Percentiles rank a stretch among this genome's conserved stretches.
phyloP scores from a whole-genome alignment of 2,888 invertebrate genomes.

The Archips xylosteana region DNA sequence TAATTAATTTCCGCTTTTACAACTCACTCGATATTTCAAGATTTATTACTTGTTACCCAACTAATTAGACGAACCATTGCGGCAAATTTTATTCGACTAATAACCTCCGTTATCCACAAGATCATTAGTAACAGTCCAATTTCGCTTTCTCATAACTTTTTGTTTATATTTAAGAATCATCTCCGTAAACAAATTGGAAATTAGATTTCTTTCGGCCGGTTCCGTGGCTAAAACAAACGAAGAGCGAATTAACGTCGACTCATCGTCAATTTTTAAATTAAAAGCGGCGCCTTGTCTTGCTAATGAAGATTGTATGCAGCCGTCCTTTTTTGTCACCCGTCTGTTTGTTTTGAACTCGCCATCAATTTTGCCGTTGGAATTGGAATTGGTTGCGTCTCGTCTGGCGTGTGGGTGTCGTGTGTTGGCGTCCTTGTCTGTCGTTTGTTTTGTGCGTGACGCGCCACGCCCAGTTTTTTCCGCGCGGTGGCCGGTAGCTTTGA shows the following conservation, averaged over 20 bases:
- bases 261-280: slow-evolving; percentile 75
- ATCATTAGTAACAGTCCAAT: slow-evolving; percentile 72
- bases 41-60: slow-evolving; percentile 54
- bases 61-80: slow-evolving; percentile 67
- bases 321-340: slow-evolving; percentile 83
- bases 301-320: slow-evolving; percentile 78
- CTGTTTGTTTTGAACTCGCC: slow-evolving; percentile 84
- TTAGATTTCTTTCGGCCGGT: slow-evolving; percentile 64
- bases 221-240: slow-evolving; percentile 60
- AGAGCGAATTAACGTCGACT: slow-evolving; percentile 70
- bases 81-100: slow-evolving; percentile 66
- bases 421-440: slow-evolving; percentile 67
- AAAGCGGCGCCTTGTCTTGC: slow-evolving; percentile 68
- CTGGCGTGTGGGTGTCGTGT: slow-evolving; percentile 48
- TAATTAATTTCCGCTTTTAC: slow-evolving; percentile 25
- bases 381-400: slow-evolving; percentile 76
- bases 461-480: slow-evolving; percentile 71
- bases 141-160: slow-evolving; percentile 72
- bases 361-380: slow-evolving; percentile 77
- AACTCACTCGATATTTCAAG: slow-evolving; percentile 36
- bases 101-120: slow-evolving; percentile 65
- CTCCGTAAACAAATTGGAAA: slow-evolving; percentile 71
- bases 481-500: slow-evolving; percentile 84
- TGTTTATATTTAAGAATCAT: slow-evolving; percentile 74
- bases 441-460: slow-evolving; percentile 85